Evolutionary conservation across 2,113 vertebrate genomes (phyloP).

Genomic region (Triplophysa dalaica): DNA sequence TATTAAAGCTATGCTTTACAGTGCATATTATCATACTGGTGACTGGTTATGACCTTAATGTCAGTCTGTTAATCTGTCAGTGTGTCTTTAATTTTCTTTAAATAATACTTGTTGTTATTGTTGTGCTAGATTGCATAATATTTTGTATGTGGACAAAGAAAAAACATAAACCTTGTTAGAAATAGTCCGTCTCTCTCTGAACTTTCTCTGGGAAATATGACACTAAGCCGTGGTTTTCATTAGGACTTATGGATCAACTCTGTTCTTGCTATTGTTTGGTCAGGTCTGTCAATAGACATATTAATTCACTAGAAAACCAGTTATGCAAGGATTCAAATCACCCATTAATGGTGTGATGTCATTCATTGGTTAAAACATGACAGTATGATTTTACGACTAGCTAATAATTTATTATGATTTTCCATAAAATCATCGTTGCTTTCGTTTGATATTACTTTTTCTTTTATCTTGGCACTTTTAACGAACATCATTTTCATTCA

Average conservation of each 20-base stretch:
- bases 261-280: constrained; percentile 25
- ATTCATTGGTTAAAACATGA: too few species aligned
- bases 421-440: too few species aligned
- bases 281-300: constrained; percentile 40
- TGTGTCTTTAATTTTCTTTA: background rate
- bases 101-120: too few species aligned
- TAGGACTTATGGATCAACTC: constrained; percentile 15
- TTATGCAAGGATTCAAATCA: constrained; percentile 53
- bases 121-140: background rate
- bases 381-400: too few species aligned
- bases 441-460: too few species aligned
- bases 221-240: constrained; percentile 17
- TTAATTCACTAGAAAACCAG: constrained; percentile 62
- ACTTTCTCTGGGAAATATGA: constrained; percentile 3
- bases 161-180: background rate
- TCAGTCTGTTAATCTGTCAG: too few species aligned
- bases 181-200: background rate
- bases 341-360: background rate
- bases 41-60: too few species aligned
- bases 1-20: background rate
- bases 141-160: background rate
- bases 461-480: too few species aligned
- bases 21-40: too few species aligned
- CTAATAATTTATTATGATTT: too few species aligned
- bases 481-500: background rate